These are phyloP conservation scores for Actias luna DNA, from an alignment of 2,888 invertebrate species.

Conservation along the genomic window DNA sequence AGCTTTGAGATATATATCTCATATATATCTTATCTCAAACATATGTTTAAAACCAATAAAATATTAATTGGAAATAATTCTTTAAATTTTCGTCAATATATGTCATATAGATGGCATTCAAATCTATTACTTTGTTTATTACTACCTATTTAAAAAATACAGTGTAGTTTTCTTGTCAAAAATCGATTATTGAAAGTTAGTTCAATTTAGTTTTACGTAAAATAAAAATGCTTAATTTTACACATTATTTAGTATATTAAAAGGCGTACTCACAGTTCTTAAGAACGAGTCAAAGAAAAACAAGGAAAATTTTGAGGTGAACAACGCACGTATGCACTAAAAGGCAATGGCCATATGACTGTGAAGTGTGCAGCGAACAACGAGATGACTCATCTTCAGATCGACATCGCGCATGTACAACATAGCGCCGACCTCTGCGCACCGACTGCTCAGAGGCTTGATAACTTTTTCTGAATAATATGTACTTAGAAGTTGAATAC, in stretches of 20 bases:
- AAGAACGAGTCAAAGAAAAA: constrained; percentile 8
- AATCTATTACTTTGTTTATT: not conserved
- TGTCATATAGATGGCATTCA: not conserved
- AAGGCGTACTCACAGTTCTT: constrained; percentile 33
- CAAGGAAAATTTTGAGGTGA: constrained; percentile 21
- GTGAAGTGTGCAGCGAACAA: constrained; percentile 34
- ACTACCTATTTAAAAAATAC: not conserved
- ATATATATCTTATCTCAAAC: too few relatives aligned
- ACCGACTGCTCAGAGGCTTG: not conserved
- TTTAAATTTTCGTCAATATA: not conserved
- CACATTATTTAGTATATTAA: not conserved
- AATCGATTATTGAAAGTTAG: not conserved
- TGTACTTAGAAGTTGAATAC: not conserved
- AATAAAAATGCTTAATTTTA: not conserved
- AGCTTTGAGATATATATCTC: too few relatives aligned
- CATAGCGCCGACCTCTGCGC: not conserved
- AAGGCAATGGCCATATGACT: constrained; percentile 41
- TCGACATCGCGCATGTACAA: constrained; percentile 34
- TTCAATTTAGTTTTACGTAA: not conserved
- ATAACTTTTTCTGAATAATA: not conserved
- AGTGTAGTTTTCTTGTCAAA: not conserved
- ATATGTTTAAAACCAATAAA: too few relatives aligned
- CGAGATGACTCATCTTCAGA: constrained; percentile 43
- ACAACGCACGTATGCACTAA: constrained; percentile 41
- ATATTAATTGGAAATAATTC: too few relatives aligned